These are phyloP conservation scores for Monochamus saltuarius DNA, from an alignment of 1,140 invertebrate genomes.

Conservation along the genomic window DNA sequence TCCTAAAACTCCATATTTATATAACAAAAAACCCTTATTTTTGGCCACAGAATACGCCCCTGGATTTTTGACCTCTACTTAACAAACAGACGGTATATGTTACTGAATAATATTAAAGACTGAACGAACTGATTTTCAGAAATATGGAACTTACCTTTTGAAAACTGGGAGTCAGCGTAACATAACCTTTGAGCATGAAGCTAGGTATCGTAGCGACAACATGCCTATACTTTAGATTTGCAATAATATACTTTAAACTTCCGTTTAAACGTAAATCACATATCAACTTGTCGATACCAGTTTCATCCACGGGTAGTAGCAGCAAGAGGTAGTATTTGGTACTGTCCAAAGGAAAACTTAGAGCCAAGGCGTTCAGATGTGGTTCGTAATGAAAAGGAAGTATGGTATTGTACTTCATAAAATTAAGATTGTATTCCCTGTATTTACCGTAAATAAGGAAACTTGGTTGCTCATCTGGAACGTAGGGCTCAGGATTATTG, in stretches of 20 bases:
- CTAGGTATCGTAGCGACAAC: slow-evolving; percentile 74
- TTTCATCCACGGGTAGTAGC: slow-evolving; percentile 58
- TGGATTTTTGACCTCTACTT: too few relatives aligned
- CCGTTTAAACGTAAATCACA: slow-evolving; percentile 50
- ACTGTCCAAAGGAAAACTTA: slow-evolving; percentile 74
- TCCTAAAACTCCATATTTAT: too few relatives aligned
- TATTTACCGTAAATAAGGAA: slow-evolving; percentile 46
- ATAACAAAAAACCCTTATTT: too few relatives aligned
- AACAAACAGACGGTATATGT: too few relatives aligned
- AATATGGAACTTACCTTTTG: slow-evolving; percentile 65
- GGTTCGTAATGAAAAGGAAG: slow-evolving; percentile 74
- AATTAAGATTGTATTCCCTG: slow-evolving; percentile 47
- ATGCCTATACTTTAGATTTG: slow-evolving; percentile 64
- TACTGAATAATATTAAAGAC: too few relatives aligned
- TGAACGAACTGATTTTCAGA: too few relatives aligned
- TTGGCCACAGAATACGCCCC: too few relatives aligned
- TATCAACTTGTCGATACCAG: slow-evolving; percentile 49
- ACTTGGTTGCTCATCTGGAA: slow-evolving; percentile 25
- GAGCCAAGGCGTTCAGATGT: slow-evolving; percentile 66
- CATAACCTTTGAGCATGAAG: slow-evolving; percentile 74
- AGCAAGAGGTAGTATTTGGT: slow-evolving; percentile 64
- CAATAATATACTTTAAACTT: slow-evolving; percentile 65
- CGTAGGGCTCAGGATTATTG: neutral
- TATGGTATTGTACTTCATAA: slow-evolving; percentile 71
- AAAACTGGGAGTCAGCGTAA: slow-evolving; percentile 72